These are phyloP conservation scores for Apolygus lucorum DNA, from an alignment of 1,140 invertebrate genomes.

Conservation along the genomic window DNA sequence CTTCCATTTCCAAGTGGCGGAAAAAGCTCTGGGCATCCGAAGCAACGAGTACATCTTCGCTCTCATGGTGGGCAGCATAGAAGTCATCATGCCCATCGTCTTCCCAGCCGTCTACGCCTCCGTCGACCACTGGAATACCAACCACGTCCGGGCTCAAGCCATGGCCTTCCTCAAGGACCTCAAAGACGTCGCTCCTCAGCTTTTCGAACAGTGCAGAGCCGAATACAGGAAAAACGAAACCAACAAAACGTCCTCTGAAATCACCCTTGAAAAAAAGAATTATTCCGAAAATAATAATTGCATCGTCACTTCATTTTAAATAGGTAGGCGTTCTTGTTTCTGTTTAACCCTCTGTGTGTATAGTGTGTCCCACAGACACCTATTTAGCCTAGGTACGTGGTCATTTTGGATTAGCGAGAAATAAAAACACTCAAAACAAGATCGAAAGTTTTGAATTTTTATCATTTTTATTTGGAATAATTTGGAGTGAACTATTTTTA, in stretches of 20 bases:
- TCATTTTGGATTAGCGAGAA: no score
- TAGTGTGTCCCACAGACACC: no score
- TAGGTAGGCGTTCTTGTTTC: no score
- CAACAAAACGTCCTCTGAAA: background rate
- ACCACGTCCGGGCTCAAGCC: background rate
- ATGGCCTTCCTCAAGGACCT: background rate
- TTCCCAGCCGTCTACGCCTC: slow-evolving; percentile 56
- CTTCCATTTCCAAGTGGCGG: slow-evolving; percentile 96
- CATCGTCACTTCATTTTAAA: background rate
- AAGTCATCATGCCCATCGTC: slow-evolving; percentile 83
- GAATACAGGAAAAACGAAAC: background rate
- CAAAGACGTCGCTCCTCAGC: background rate
- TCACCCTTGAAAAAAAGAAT: background rate
- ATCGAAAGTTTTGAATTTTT: no score
- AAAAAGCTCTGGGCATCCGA: slow-evolving; percentile 88
- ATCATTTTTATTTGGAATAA: no score
- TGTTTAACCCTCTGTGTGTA: no score
- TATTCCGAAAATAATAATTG: background rate
- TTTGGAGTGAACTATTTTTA: no score
- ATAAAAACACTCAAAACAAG: no score
- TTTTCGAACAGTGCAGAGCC: background rate
- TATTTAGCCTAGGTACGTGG: no score
- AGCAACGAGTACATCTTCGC: slow-evolving; percentile 95
- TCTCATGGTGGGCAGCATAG: slow-evolving; percentile 83
- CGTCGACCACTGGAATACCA: background rate